These are phyloP conservation scores for Macroglossus sobrinus DNA, from an alignment of 2,113 vertebrate genomes.

Conservation along the genomic window DNA sequence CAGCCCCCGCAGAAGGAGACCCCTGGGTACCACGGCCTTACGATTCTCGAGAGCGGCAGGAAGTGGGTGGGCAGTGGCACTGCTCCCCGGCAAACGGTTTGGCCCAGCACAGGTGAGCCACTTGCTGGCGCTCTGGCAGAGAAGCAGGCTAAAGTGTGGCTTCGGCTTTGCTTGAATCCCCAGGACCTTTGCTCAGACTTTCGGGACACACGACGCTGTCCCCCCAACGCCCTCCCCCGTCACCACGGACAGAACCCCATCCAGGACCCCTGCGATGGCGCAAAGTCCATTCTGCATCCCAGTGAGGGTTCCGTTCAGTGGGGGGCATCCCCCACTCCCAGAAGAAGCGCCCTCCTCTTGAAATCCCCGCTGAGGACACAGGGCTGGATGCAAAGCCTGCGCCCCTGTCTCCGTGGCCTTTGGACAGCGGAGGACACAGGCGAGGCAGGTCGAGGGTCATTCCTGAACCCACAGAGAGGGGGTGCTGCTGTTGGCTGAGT, in stretches of 20 bases:
- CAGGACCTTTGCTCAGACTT: background rate
- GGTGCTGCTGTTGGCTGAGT: too few relatives aligned
- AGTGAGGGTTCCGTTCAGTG: background rate
- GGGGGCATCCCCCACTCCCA: background rate
- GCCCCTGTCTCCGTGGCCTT: accelerated
- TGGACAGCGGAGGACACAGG: background rate
- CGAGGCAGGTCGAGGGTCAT: background rate
- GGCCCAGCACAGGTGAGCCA: background rate
- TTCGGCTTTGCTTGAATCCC: background rate
- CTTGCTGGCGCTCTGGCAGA: background rate
- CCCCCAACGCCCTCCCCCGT: too few relatives aligned
- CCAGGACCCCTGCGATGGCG: background rate
- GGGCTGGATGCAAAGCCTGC: background rate
- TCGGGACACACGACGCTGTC: background rate
- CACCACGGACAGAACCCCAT: background rate
- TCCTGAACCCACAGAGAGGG: background rate
- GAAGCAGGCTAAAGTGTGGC: accelerated
- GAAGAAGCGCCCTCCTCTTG: background rate
- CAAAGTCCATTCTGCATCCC: background rate
- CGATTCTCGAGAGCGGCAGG: background rate
- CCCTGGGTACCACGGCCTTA: accelerated
- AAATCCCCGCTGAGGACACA: background rate
- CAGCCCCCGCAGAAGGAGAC: background rate
- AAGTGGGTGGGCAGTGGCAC: background rate
- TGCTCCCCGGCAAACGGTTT: background rate